Base-by-base conservation (phyloP, 2,888 invertebrate species). In the Netelia inedita region DNA sequence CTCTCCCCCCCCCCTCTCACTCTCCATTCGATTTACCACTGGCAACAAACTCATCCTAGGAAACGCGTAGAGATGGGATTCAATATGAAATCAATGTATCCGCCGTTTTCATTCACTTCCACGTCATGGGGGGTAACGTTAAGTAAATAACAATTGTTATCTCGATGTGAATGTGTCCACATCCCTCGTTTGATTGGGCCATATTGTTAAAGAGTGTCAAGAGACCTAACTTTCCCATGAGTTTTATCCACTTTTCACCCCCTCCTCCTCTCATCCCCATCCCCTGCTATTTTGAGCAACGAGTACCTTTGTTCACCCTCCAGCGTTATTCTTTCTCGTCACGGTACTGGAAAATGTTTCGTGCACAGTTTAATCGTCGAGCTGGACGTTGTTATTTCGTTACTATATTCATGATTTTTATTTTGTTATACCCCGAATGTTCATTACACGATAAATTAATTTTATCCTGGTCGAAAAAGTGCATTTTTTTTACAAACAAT, bases 111-210 rank as follows among this genome's bases (percentile, higher is more conserved):
- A 68, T 79, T 66, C 66, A 28, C 55, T 59, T 19, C 46, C 28
- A 10, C 50, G 28, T 61, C 80, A 35, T 43, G 57, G 41, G 41
- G 35, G n/a, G 14, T 19, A 73, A 21, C 73, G 50, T 80, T 76
- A 59, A 76, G 66, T 57, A 75, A 82, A 65, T 63, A 75, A 82
- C 69, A 3, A 66, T 76, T 41, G 23, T 82, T 59, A 59, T 66
- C 57, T 68, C 28, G 19, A 8, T 50, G 46, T 3, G 11, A 68
- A 81, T 10, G 46, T 53, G 46, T n/a, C 16, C 28, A 23, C 28
- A 28, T n/a, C 21, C 23, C 21, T 16, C n/a, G 43, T 76, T 57
- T 68, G 57, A 76, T 68, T 57, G 76, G 16, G 23, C 0, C 57
- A 43, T 16, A 76, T 65, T 75, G 75, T 66, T 28, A 63, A 3